Evolutionary conservation across 1,140 invertebrate genomes (phyloP), one percentile per base, ranked within the genome.

Genomic region (Saccostrea cuccullata): DNA sequence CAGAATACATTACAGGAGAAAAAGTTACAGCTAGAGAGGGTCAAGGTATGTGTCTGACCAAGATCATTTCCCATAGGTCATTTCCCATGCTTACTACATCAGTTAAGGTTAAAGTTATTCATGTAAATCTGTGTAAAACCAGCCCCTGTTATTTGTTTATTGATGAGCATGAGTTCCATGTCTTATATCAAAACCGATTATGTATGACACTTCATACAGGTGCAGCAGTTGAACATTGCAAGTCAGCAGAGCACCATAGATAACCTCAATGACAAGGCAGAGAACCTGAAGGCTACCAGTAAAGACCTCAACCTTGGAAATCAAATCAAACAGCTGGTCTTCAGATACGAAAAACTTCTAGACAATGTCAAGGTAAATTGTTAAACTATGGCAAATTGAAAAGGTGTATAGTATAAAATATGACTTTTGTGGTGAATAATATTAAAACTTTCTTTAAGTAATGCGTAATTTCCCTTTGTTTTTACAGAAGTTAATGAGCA

Each of bases 181-280:
- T 64, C 60, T 6, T 9, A 67, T 11, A 67, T n/a, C 9, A 20
- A 58, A 3, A 26, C 1, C 17, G 5, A 17, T 64, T 20, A 5
- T 64, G 20, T 40, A 70, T 64, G 30, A 55, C 20, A 6, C 55
- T 55, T 84, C 0, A 55, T 47, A 36, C 47, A 94, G 93, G 91
- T 93, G 77, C 89, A 95, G 98, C 99, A 90, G 97, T 97, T 99
- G 94, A 98, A 98, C 95, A 96, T 98, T 5, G 96, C 97, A 9
- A 97, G 98, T 94, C 98, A 99, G 93, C 98, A 98, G 91, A 97
- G 98, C 90, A 98, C 99, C 93, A 98, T 99, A 5, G 98, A 99
- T 90, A 97, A 96, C 86, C 94, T 99, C 36, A 98, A 98, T 95
- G 95, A 96, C 17, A 98, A 98, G 94, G 97, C 98, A 6, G 96